Evolutionary conservation across 2,113 vertebrate species (phyloP), one percentile per base, ranked within the genome.

Genomic region (Platichthys flesus): DNA sequence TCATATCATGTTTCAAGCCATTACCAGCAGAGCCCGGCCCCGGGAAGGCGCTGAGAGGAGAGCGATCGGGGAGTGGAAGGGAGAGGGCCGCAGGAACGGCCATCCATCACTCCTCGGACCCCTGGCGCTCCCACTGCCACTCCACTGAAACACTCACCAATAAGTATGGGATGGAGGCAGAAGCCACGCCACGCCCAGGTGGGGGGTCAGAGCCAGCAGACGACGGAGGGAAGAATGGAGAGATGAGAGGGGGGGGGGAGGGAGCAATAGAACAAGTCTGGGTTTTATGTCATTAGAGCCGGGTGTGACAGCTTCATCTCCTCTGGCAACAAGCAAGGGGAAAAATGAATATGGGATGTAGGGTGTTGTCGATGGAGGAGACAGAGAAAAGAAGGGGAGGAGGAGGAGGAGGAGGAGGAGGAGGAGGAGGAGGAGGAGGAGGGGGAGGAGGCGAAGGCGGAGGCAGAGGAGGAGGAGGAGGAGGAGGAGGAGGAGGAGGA

Each of bases 1-100:
- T 79, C 76, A 76, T 80, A 93, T 94, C 87, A 65, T 86, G 90
- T 94, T 93, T 92, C 91, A 93, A 86, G 74, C 89, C 91, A 94
- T 94, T 93, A 93, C 82, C 76, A 71, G 86, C 86, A 87, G 88
- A 92, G 81, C 80, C 57, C 56, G 81, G 85, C 79, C 85, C 49
- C 16, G 63, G 82, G 79, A 87, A 85, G 83, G 81, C 74, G 76
- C 81, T 75, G 88, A 85, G 78, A 72, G 28, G 74, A 74, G 82
- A 87, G 88, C 28, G 18, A 81, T 20, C n/a, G 2, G 77, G 2
- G 77, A 71, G 80, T 67, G 76, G 76, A 64, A 69, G 65, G 76
- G 64, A 82, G 83, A 85, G 45, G 68, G 83, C 85, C 63, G 9
- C 42, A 81, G 79, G 80, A 87, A 57, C 14, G 15, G 64, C 80